Conservation (phyloP, 2,113 vertebrate genomes). For the Hipposideros armiger region DNA sequence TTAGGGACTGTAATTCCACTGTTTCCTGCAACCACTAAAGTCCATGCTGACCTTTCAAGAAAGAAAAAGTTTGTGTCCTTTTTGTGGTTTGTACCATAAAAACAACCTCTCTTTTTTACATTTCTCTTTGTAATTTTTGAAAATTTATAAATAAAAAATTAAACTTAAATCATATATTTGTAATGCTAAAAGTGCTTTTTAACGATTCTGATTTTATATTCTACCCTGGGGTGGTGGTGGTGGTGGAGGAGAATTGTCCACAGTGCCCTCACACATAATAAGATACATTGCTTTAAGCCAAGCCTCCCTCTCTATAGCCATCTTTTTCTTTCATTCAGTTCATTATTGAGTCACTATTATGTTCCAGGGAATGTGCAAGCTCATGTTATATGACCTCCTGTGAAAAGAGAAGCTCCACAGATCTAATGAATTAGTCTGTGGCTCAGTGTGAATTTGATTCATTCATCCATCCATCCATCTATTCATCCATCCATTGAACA, state of each 20-base stretch:
- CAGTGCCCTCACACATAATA: background rate
- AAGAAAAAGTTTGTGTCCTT: background rate
- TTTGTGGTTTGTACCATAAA: constrained; percentile 30
- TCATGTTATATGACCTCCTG: background rate
- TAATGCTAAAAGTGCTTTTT: constrained; percentile 37
- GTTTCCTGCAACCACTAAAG: background rate
- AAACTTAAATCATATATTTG: background rate
- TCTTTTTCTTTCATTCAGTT: constrained; percentile 31
- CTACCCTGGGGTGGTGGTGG: background rate
- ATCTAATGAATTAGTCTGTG: background rate
- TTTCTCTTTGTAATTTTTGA: background rate
- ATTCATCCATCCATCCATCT: background rate
- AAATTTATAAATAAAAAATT: background rate
- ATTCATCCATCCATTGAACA: background rate
- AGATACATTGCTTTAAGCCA: background rate
- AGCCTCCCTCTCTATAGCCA: background rate
- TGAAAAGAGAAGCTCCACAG: constrained; percentile 33
- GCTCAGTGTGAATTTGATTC: constrained; percentile 39
- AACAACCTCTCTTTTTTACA: background rate
- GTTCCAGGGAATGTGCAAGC: background rate
- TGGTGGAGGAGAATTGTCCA: background rate
- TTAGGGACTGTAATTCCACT: background rate
- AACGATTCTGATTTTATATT: constrained; percentile 58
- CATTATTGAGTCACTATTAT: constrained; percentile 3
- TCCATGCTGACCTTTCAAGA: background rate